Evolutionary conservation across 35 echinoderm and acorn worm genomes (phyloP).

Genomic region (Diadema setosum): DNA sequence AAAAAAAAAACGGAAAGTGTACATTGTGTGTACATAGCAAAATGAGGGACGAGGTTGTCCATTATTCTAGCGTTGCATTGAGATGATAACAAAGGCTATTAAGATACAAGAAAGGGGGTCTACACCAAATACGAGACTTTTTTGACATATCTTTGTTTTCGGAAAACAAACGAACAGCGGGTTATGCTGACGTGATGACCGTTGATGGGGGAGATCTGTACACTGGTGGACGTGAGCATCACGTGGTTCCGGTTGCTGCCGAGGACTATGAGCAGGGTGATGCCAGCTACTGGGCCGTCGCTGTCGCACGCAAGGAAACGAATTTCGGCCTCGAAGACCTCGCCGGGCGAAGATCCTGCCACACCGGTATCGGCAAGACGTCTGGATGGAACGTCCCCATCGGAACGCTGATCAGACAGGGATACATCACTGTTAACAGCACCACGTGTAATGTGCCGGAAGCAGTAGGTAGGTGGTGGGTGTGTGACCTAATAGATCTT

Average conservation of each 20-base stretch:
- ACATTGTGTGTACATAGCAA: background rate
- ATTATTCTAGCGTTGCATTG: background rate
- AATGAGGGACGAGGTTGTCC: background rate
- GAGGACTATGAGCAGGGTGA: background rate
- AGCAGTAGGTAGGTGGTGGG: slow-evolving; percentile 72
- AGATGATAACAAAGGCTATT: background rate
- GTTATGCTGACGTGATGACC: slow-evolving; percentile 69
- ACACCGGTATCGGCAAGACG: slow-evolving; percentile 68
- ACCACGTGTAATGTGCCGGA: slow-evolving; percentile 16
- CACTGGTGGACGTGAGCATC: slow-evolving; percentile 40
- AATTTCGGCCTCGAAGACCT: slow-evolving; percentile 43
- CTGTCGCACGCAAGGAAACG: slow-evolving; percentile 44
- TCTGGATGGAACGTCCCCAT: slow-evolving; percentile 93
- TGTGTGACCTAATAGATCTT: too few relatives aligned
- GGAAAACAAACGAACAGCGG: background rate
- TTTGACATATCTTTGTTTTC: background rate
- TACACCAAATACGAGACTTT: background rate
- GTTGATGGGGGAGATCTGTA: slow-evolving; percentile 91
- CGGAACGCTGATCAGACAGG: slow-evolving; percentile 35
- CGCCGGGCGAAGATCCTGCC: slow-evolving; percentile 40
- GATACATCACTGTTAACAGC: slow-evolving; percentile 6
- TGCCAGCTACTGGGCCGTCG: slow-evolving; percentile 58
- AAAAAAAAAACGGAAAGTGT: too few relatives aligned
- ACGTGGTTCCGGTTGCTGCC: slow-evolving; percentile 44
- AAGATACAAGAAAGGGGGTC: background rate